These are phyloP conservation scores for Drosophila subobscura DNA, from an alignment of 1,140 invertebrate genomes.

Conservation along the genomic window DNA sequence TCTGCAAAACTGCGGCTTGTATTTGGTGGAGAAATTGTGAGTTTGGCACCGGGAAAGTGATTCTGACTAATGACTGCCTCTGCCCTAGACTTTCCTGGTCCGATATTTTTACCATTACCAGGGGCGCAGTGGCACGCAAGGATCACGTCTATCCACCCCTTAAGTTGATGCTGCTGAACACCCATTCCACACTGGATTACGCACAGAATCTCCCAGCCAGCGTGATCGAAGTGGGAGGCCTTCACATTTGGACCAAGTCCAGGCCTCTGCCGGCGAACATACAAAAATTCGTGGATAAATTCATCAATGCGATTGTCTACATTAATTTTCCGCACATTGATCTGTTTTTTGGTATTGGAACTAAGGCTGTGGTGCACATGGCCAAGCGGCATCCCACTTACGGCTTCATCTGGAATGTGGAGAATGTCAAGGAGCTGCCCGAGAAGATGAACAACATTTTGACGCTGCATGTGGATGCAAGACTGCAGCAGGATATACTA, in stretches of 20 bases:
- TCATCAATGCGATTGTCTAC: constrained; percentile 67
- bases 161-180: constrained; percentile 83
- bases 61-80: too few species aligned
- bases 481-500: constrained; percentile 77
- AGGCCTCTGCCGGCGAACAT: constrained; percentile 36
- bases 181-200: constrained; percentile 83
- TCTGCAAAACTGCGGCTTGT: constrained; percentile 68
- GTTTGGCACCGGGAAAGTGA: not conserved
- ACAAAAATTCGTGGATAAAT: constrained; percentile 56
- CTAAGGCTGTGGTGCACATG: constrained; percentile 29
- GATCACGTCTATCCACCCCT: constrained; percentile 24
- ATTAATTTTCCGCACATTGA: constrained; percentile 65
- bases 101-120: constrained; percentile 14
- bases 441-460: constrained; percentile 31
- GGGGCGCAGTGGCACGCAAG: not conserved
- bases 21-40: constrained; percentile 49
- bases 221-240: constrained; percentile 85
- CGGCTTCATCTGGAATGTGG: constrained; percentile 81
- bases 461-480: constrained; percentile 6
- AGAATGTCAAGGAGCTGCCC: not conserved
- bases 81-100: constrained; percentile 25
- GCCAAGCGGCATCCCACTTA: constrained; percentile 40
- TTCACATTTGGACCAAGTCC: constrained; percentile 81
- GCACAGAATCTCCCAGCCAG: constrained; percentile 84
- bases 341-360: constrained; percentile 15